Evolutionary conservation across 2,888 invertebrate genomes (phyloP).

Genomic region (Eupithecia subfuscata): DNA sequence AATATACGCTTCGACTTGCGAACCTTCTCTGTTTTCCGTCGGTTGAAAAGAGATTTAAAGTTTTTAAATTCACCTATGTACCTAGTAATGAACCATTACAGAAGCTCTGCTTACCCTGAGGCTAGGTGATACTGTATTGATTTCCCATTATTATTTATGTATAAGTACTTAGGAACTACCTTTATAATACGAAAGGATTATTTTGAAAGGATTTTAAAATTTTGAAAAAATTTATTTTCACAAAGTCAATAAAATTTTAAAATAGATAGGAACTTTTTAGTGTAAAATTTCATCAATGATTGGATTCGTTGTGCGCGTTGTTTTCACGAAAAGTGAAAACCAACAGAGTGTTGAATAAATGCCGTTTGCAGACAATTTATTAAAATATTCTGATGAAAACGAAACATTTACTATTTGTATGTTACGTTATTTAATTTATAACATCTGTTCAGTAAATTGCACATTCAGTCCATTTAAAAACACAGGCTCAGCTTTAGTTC

Average conservation of each 20-base stretch:
- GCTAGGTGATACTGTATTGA: too few relatives aligned
- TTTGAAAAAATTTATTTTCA: neutral
- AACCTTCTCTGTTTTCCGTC: too few relatives aligned
- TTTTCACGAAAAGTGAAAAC: neutral
- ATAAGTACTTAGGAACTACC: too few relatives aligned
- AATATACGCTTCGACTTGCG: too few relatives aligned
- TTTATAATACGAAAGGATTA: too few relatives aligned
- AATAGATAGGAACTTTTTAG: neutral
- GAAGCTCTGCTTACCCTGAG: too few relatives aligned
- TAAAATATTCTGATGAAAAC: neutral
- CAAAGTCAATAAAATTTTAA: neutral
- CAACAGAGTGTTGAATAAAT: neutral
- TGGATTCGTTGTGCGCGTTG: neutral
- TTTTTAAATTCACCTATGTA: too few relatives aligned
- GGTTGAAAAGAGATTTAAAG: too few relatives aligned
- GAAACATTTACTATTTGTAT: neutral
- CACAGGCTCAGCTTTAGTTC: neutral
- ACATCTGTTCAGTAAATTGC: neutral
- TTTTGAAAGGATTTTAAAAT: too few relatives aligned
- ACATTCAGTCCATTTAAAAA: neutral
- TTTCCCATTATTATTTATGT: too few relatives aligned
- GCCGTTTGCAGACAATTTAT: neutral
- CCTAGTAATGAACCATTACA: too few relatives aligned
- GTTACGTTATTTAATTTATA: neutral
- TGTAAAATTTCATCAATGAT: neutral